Evolutionary conservation across 1,140 invertebrate genomes (phyloP), one percentile per base, ranked within the genome.

Genomic region (Vanessa atalanta): DNA sequence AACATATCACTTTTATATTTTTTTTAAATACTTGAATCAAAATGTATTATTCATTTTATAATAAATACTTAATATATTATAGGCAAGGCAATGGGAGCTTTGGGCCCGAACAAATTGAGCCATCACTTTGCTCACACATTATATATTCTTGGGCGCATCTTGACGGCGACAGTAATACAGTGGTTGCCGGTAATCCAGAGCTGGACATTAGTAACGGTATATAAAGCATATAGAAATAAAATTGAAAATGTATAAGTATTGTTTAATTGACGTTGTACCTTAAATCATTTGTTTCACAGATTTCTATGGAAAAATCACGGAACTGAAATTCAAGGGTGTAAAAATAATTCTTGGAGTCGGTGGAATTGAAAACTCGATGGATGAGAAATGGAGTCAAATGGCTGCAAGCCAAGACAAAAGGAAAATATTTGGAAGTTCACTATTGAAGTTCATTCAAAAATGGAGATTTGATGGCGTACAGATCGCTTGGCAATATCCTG

Each of bases 401-500:
- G 95, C 95, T 0, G 95, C 95, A 73, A 94, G 88, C 80, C 88
- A 93, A 5, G 83, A 94, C 0, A 91, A 93, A 15, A 93, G 95
- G 75, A 87, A 87, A 55, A 93, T 89, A 47, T 96, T 96, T 80
- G 93, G 95, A 43, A 83, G 93, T 3, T 94, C 95, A 63, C 94
- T 94, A 3, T 80, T 96, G 4, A 92, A 94, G 70, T 95, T 96
- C 77, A 88, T 96, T 50, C 89, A 94, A 75, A 94, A 94, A 78
- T 94, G 96, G 84, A 94, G 94, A 65, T 96, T 96, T 82, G 95
- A 96, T 76, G 96, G 96, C 47, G 87, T 96, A 6, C 96, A 96
- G 86, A 82, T 96, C 20, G 95, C 96, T 79, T 96, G 96, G 96
- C 95, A 96, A 84, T 96, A 96, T 89, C 96, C 96, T 2, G 94